Conservation (phyloP, 2,888 invertebrate genomes). For the Embidobia sp. region DNA sequence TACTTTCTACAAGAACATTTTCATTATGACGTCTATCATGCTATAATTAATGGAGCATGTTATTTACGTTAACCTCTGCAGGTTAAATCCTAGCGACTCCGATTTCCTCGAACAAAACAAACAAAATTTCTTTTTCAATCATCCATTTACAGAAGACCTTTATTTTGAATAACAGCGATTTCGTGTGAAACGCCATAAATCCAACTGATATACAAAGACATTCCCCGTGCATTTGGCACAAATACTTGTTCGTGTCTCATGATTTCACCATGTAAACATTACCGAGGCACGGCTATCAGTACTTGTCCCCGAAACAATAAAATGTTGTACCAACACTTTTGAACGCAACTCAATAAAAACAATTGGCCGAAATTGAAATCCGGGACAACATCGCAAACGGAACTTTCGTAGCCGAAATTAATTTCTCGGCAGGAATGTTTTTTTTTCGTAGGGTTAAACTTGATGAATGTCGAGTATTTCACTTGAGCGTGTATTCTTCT, state of each 20-base stretch:
- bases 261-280: conserved; percentile 14
- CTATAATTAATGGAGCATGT: too few relatives aligned
- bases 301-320: not conserved
- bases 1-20: too few relatives aligned
- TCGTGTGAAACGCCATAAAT: conserved; percentile 2
- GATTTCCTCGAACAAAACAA: too few relatives aligned
- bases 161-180: conserved; percentile 5
- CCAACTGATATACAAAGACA: not conserved
- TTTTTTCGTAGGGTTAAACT: conserved; percentile 48
- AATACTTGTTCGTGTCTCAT: conserved; percentile 3
- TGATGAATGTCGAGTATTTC: conserved; percentile 60
- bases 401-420: conserved; percentile 31
- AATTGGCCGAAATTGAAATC: not conserved
- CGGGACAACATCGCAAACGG: not conserved
- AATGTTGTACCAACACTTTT: not conserved
- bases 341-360: not conserved
- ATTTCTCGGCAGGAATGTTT: conserved; percentile 38
- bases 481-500: conserved; percentile 54
- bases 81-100: too few relatives aligned
- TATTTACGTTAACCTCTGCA: too few relatives aligned
- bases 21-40: too few relatives aligned
- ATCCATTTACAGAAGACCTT: not conserved
- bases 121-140: not conserved
- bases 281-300: not conserved
- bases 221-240: conserved; percentile 8